A percentile compares a stretch with the other conserved stretches of the same genome.
These are phyloP conservation scores for Orcinus orca DNA, from an alignment of 2,113 vertebrate species.

Conservation along the genomic window DNA sequence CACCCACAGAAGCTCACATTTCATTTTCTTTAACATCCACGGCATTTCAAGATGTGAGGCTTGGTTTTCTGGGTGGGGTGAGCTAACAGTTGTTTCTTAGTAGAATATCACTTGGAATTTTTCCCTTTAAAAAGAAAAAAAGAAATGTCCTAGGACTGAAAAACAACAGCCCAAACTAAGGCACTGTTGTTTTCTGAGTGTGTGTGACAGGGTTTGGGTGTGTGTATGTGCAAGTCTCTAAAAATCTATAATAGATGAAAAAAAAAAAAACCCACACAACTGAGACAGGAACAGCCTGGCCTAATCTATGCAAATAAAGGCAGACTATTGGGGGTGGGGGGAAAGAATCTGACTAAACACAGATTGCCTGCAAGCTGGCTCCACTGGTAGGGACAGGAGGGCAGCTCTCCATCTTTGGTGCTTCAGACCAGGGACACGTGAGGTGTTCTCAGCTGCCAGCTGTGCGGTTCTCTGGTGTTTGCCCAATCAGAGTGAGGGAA, in stretches of 20 bases:
- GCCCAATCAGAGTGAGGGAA: neutral
- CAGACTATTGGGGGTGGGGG: neutral
- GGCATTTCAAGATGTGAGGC: conserved; percentile 45
- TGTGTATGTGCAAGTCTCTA: neutral
- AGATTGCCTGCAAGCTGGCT: neutral
- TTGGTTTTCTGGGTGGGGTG: neutral
- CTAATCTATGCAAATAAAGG: conserved; percentile 41
- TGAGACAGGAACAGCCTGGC: neutral
- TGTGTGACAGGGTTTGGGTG: neutral
- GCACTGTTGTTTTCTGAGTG: neutral
- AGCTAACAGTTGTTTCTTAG: neutral
- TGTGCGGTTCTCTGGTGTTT: neutral
- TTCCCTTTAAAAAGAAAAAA: neutral
- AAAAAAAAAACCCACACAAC: neutral
- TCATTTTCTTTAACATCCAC: conserved; percentile 49
- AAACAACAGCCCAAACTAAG: neutral
- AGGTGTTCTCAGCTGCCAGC: neutral
- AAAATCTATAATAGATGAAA: neutral
- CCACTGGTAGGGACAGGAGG: neutral
- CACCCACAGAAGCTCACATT: conserved; percentile 31
- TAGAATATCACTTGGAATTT: conserved; percentile 40
- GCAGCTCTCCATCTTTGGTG: fast-evolving
- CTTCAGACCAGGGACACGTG: neutral
- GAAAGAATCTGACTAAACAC: conserved; percentile 18
- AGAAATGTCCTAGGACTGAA: neutral